Evolutionary conservation across 2,888 invertebrate species (phyloP).

Genomic region (Leucophenga maculata): DNA sequence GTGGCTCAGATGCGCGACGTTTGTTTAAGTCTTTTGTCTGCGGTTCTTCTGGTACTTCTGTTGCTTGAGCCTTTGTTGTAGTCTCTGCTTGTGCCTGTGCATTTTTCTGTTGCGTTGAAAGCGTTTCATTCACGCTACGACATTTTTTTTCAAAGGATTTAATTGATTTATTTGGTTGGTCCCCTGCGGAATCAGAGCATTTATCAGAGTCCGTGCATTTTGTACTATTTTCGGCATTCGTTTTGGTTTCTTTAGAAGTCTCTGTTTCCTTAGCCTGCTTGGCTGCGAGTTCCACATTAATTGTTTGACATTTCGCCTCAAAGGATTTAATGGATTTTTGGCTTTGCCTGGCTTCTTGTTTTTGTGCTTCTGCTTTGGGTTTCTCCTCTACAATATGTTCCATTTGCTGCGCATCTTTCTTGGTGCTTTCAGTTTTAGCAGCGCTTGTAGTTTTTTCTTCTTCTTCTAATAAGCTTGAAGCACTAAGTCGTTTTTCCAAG

Average conservation of each 20-base stretch:
- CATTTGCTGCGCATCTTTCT: slow-evolving; percentile 2
- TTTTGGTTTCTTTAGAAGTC: too few relatives aligned
- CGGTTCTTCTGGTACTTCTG: slow-evolving; percentile 9
- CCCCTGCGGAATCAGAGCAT: neutral
- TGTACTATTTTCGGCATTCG: neutral
- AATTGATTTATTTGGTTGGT: neutral
- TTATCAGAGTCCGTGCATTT: neutral
- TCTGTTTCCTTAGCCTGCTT: slow-evolving; percentile 20
- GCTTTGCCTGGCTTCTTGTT: slow-evolving; percentile 5
- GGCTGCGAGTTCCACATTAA: slow-evolving; percentile 30
- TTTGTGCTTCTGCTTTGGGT: neutral
- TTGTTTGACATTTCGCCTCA: slow-evolving; percentile 45
- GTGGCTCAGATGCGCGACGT: slow-evolving; percentile 58
- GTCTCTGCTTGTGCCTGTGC: neutral
- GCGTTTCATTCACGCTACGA: slow-evolving; percentile 1
- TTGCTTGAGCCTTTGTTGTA: slow-evolving; percentile 12
- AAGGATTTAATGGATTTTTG: slow-evolving; percentile 37
- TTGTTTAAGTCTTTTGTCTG: slow-evolving; percentile 38
- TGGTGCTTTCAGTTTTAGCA: neutral
- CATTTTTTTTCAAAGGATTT: slow-evolving; percentile 27
- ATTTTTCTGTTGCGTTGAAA: slow-evolving; percentile 14
- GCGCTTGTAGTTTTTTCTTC: neutral
- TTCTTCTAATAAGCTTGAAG: slow-evolving; percentile 35
- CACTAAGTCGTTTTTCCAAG: slow-evolving; percentile 59
- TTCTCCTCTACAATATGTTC: neutral